Percentiles rank a stretch among this genome's conserved stretches.
These are phyloP conservation scores for Microplitis mediator DNA, from an alignment of 1,140 invertebrate genomes.

Conservation along the genomic window DNA sequence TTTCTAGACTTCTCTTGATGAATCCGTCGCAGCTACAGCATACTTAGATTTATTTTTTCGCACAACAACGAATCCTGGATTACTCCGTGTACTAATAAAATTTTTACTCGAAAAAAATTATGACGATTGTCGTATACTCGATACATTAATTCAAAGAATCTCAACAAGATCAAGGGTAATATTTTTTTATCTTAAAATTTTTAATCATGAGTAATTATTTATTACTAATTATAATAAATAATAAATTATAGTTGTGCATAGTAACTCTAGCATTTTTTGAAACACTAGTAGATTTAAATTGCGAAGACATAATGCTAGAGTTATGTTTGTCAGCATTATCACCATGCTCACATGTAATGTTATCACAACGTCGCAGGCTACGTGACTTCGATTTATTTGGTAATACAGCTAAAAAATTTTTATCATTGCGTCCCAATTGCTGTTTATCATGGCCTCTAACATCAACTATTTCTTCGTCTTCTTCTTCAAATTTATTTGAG, in stretches of 20 bases:
- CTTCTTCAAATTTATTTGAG: no score
- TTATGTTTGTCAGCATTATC: constrained; percentile 86
- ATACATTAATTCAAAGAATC: constrained; percentile 78
- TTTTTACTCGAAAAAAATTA: constrained; percentile 87
- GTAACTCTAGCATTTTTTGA: constrained; percentile 90
- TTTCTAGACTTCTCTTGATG: constrained; percentile 78
- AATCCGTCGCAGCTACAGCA: constrained; percentile 88
- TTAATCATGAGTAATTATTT: constrained; percentile 6
- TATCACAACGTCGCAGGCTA: constrained; percentile 78
- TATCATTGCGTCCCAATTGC: constrained; percentile 77
- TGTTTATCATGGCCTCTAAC: constrained; percentile 46
- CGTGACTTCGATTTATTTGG: constrained; percentile 81
- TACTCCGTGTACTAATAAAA: constrained; percentile 81
- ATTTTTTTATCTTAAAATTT: constrained; percentile 23
- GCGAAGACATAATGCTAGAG: constrained; percentile 96
- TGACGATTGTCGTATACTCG: constrained; percentile 79
- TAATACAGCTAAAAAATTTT: constrained; percentile 81
- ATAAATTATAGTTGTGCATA: constrained; percentile 77
- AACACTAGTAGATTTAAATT: constrained; percentile 89
- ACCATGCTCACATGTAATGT: constrained; percentile 89
- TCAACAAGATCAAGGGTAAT: constrained; percentile 73
- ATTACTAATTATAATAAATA: constrained; percentile 28
- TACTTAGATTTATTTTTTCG: constrained; percentile 90
- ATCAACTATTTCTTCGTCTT: no score
- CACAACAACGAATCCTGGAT: constrained; percentile 82